Conservation (phyloP, 2,113 vertebrate genomes). For the Scophthalmus maximus region DNA sequence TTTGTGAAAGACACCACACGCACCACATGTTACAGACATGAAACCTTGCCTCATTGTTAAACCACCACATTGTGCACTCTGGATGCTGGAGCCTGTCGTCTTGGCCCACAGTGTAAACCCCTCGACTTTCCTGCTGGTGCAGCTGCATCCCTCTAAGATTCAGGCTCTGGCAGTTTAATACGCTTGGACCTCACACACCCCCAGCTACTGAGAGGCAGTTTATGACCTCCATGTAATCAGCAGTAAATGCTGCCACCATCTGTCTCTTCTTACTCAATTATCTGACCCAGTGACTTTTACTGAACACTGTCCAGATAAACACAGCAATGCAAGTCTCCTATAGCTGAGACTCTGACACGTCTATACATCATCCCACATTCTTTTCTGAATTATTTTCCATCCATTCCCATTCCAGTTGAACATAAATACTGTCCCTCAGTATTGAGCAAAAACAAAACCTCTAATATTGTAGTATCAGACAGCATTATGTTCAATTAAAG, state of each 20-base stretch:
- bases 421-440: slow-evolving; percentile 8
- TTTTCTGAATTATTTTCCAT: slow-evolving; percentile 34
- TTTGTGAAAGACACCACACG: not conserved
- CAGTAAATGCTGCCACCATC: slow-evolving; percentile 83
- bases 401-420: slow-evolving; percentile 23
- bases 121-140: slow-evolving; percentile 24
- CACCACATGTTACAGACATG: not conserved
- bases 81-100: not conserved
- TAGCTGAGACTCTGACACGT: slow-evolving; percentile 46
- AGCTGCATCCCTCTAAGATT: slow-evolving; percentile 57
- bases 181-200: slow-evolving; percentile 62
- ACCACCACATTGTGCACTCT: slow-evolving; percentile 8
- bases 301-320: slow-evolving; percentile 76
- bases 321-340: slow-evolving; percentile 58
- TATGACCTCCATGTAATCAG: slow-evolving; percentile 84
- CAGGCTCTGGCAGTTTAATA: slow-evolving; percentile 76
- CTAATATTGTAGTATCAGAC: not conserved
- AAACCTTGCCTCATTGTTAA: not conserved
- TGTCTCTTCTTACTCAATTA: slow-evolving; percentile 84
- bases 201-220: slow-evolving; percentile 74
- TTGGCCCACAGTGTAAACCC: slow-evolving; percentile 21
- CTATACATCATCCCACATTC: slow-evolving; percentile 47
- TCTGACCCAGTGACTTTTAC: slow-evolving; percentile 82
- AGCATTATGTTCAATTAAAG: slow-evolving; percentile 1
- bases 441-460: slow-evolving; percentile 8